These are phyloP conservation scores for Crotalus tigris DNA, from an alignment of 2,113 vertebrate species.

Conservation along the genomic window DNA sequence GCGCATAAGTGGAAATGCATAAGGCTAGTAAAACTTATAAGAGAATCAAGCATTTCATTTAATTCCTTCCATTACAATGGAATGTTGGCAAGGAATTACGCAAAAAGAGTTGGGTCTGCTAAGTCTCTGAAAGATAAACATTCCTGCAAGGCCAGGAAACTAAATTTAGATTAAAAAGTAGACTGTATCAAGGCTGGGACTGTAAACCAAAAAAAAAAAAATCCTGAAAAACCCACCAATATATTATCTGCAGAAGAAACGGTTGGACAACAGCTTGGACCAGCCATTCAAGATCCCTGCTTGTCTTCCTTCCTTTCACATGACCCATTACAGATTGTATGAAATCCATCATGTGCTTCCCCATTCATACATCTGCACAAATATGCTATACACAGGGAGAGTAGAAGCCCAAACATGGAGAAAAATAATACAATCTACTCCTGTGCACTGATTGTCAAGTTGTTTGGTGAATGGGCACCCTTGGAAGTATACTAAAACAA, in stretches of 20 bases:
- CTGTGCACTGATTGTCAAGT: not conserved
- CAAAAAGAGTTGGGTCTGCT: not conserved
- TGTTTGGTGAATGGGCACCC: not conserved
- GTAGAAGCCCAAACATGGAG: not conserved
- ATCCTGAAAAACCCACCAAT: not conserved
- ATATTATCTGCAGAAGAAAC: not conserved
- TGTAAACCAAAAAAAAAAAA: not conserved
- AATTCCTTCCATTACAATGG: not conserved
- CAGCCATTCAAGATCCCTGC: not conserved
- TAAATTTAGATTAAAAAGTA: not conserved
- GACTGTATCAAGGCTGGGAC: not conserved
- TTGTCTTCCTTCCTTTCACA: not conserved
- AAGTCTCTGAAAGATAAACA: not conserved
- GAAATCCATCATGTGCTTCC: not conserved
- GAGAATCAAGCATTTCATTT: conserved; percentile 30
- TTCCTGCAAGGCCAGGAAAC: not conserved
- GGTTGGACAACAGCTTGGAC: not conserved
- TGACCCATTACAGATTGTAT: not conserved
- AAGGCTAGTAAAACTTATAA: conserved; percentile 41
- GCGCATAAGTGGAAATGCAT: conserved; percentile 46
- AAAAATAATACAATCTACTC: not conserved
- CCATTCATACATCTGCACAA: not conserved
- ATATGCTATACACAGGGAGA: not conserved
- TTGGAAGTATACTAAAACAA: not conserved
- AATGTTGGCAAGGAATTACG: not conserved